Evolutionary conservation across 2,797 vertebrate species (phyloP), one percentile per base, ranked within the genome.

Genomic region (Somateria mollissima): DNA sequence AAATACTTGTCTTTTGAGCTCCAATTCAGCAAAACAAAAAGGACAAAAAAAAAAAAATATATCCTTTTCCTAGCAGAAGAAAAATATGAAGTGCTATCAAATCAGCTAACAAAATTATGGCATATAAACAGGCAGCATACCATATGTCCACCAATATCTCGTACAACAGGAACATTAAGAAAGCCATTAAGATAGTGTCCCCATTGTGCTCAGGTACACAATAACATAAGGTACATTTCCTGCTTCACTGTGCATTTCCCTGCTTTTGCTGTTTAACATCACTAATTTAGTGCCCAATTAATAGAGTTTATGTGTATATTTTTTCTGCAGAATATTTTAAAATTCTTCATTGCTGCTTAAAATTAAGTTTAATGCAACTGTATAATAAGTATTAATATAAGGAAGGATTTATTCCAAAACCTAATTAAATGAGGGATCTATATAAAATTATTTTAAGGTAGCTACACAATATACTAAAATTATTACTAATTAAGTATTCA

Each of bases 71-170:
- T 93, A 72, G 70, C 14, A 87, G 20, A 76, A 94, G 34, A 80
- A 49, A 91, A 91, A 88, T 24, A 83, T 56, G 74, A 93, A 94
- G 84, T 77, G 41, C 19, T 81, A 58, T 87, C 64, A 87, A 95
- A 92, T 80, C 88, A 86, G 72, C 57, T 53, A 86, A 88, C 15
- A 88, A 64, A 73, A 94, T 70, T 14, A 20, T 71, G 30, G 58
- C 62, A 20, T 80, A 93, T 84, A 83, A 95, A 81, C 84, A 89
- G 36, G 45, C n/a, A 93, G 76, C 78, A 84, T 78, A 49, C 91
- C 96, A 97, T 96, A 94, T 96, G 97, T 79, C 94, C 94, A 91
- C 91, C 82, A 67, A 73, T 71, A 94, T 49, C 84, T 69, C 76
- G 51, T 78, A 69, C 73, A 76, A 28, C 47, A 65, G 87, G 86